Percentiles rank a stretch among this genome's conserved stretches.
Evolutionary conservation across 1,140 invertebrate species (phyloP).

Genomic region (Drosophila azteca): DNA sequence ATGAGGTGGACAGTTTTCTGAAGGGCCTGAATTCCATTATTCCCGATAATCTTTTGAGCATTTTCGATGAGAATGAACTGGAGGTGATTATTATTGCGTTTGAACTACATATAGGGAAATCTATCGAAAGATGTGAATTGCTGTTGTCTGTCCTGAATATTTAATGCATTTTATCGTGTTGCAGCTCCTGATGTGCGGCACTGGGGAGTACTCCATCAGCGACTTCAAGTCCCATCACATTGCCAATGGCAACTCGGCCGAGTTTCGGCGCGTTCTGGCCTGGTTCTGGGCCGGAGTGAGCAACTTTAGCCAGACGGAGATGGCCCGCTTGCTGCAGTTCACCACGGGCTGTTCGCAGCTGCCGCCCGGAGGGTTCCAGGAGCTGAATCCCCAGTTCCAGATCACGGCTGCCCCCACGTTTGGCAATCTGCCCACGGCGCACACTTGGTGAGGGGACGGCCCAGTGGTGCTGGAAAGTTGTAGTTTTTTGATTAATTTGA

Average conservation of each 20-base stretch:
- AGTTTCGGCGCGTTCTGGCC: constrained; percentile 92
- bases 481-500: constrained; percentile 45
- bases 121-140: too few relatives aligned
- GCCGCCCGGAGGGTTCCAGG: constrained; percentile 94
- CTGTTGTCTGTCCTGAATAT: neutral
- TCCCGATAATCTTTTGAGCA: constrained; percentile 95
- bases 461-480: neutral
- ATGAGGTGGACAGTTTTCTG: constrained; percentile 94
- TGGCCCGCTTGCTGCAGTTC: constrained; percentile 96
- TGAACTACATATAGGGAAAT: too few relatives aligned
- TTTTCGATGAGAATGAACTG: constrained; percentile 98
- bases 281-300: constrained; percentile 98
- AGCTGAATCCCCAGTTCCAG: constrained; percentile 95
- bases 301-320: constrained; percentile 96
- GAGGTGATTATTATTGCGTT: constrained; percentile 87
- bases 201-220: constrained; percentile 95
- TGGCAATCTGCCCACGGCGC: constrained; percentile 95
- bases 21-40: constrained; percentile 95
- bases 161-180: neutral
- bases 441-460: constrained; percentile 90
- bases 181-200: constrained; percentile 94
- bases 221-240: constrained; percentile 95
- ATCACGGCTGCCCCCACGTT: constrained; percentile 94
- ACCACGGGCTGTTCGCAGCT: constrained; percentile 96
- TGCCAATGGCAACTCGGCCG: constrained; percentile 91